These are phyloP conservation scores for Zhuqinia jingwanae DNA, from an alignment of 2,888 invertebrate species.

Conservation along the genomic window DNA sequence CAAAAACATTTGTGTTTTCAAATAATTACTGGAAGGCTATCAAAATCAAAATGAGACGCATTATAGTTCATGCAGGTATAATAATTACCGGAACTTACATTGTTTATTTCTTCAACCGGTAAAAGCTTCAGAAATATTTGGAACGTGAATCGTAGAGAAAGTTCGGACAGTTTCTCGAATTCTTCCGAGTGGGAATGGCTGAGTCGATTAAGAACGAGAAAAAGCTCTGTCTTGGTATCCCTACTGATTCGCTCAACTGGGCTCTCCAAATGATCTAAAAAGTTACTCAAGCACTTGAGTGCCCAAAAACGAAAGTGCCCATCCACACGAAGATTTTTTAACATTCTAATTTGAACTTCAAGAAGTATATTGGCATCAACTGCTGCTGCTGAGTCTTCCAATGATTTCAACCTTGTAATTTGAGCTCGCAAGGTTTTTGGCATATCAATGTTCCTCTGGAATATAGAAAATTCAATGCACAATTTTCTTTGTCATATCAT, in stretches of 20 bases:
- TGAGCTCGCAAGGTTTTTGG: slow-evolving; percentile 51
- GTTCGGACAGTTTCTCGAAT: slow-evolving; percentile 13
- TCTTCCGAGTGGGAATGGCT: background rate
- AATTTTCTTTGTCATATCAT: too few species aligned
- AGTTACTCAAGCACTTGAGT: slow-evolving; percentile 9
- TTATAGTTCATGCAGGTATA: too few species aligned
- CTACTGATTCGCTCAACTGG: background rate
- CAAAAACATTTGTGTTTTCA: too few species aligned
- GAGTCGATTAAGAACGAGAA: slow-evolving; percentile 25
- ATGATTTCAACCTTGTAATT: background rate
- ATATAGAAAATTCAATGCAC: too few species aligned
- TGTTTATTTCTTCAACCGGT: background rate
- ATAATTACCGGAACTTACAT: slow-evolving; percentile 29
- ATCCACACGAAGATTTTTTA: slow-evolving; percentile 26
- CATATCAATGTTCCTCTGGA: slow-evolving; percentile 51
- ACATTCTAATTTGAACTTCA: slow-evolving; percentile 21
- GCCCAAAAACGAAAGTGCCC: slow-evolving; percentile 36
- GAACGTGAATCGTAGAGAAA: slow-evolving; percentile 1
- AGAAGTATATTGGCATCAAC: slow-evolving; percentile 5
- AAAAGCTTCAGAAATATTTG: slow-evolving; percentile 49
- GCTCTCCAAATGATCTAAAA: slow-evolving; percentile 26
- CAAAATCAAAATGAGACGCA: too few species aligned
- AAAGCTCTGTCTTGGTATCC: slow-evolving; percentile 6
- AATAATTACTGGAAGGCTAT: slow-evolving; percentile 14
- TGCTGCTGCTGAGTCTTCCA: too few species aligned